Conservation (phyloP, 2,113 vertebrate genomes). For the Lutjanus erythropterus region DNA sequence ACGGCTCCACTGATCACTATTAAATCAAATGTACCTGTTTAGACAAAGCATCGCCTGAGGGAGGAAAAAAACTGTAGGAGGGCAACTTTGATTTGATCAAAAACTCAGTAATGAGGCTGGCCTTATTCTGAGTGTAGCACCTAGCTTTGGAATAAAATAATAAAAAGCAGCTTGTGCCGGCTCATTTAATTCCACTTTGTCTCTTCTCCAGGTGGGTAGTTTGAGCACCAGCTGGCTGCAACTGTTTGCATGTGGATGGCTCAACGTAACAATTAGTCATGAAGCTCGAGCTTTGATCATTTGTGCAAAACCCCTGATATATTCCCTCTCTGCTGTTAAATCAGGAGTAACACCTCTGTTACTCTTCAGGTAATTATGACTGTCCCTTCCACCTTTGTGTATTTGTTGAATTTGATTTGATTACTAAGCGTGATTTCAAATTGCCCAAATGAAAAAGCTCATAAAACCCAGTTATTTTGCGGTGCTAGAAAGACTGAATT, state of each 20-base stretch:
- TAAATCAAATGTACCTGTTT: slow-evolving; percentile 27
- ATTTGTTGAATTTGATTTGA: slow-evolving; percentile 39
- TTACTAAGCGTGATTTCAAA: slow-evolving; percentile 10
- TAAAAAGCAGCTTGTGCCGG: slow-evolving; percentile 32
- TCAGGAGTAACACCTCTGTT: slow-evolving; percentile 16
- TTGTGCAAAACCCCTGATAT: slow-evolving; percentile 7
- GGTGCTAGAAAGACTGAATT: slow-evolving; percentile 10
- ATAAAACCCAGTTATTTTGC: slow-evolving; percentile 21
- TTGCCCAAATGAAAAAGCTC: slow-evolving; percentile 12
- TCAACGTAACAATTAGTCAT: slow-evolving; percentile 40
- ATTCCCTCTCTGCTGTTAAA: slow-evolving; percentile 12
- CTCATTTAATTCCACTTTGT: slow-evolving; percentile 48
- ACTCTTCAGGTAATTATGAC: slow-evolving; percentile 5
- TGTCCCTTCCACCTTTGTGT: slow-evolving; percentile 13
- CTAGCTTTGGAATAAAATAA: slow-evolving; percentile 28
- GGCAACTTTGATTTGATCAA: slow-evolving; percentile 31
- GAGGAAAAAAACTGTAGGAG: not conserved
- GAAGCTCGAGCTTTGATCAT: slow-evolving; percentile 23
- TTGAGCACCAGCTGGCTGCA: slow-evolving; percentile 32
- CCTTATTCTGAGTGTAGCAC: slow-evolving; percentile 30
- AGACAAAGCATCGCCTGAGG: not conserved
- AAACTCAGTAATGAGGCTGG: slow-evolving; percentile 32
- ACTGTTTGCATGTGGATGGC: slow-evolving; percentile 28
- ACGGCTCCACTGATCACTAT: slow-evolving; percentile 16
- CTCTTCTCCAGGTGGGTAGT: slow-evolving; percentile 44